A percentile compares a stretch with the other conserved stretches of the same genome.
Conservation (phyloP, 92 coral and sea anemone species). For the Paragorgia papillata region DNA sequence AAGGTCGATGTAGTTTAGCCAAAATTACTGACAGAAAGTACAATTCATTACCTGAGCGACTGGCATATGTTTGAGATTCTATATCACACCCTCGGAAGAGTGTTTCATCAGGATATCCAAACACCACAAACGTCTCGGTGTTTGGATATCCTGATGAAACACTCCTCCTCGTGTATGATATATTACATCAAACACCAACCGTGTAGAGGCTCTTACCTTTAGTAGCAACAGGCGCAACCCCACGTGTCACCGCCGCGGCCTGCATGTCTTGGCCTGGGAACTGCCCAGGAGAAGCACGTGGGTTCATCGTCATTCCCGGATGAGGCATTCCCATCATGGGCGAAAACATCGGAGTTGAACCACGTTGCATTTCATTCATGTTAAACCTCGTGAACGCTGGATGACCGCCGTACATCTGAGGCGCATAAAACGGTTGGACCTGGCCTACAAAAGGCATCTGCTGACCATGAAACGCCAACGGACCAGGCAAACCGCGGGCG, state of each 20-base stretch:
- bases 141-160: too few species aligned
- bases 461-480: constrained; percentile 23
- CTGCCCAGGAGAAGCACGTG: constrained; percentile 15
- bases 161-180: too few species aligned
- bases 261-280: constrained; percentile 13
- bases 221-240: constrained; percentile 27
- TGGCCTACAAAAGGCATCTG: constrained; percentile 32
- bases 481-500: constrained; percentile 6
- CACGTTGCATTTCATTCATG: constrained; percentile 29
- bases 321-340: constrained; percentile 30
- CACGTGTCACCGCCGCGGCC: neutral
- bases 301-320: constrained; percentile 22
- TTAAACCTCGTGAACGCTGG: constrained; percentile 38
- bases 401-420: constrained; percentile 34
- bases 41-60: too few species aligned
- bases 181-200: neutral
- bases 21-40: too few species aligned
- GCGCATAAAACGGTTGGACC: constrained; percentile 13
- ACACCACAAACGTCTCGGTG: too few species aligned
- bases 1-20: too few species aligned
- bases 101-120: too few species aligned
- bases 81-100: too few species aligned
- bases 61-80: too few species aligned
- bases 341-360: constrained; percentile 26
- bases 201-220: constrained; percentile 6